Percentiles rank a stretch among this genome's conserved stretches.
phyloP scores from a whole-genome alignment of 1,140 invertebrate species.

The Pollicipes pollicipes region DNA sequence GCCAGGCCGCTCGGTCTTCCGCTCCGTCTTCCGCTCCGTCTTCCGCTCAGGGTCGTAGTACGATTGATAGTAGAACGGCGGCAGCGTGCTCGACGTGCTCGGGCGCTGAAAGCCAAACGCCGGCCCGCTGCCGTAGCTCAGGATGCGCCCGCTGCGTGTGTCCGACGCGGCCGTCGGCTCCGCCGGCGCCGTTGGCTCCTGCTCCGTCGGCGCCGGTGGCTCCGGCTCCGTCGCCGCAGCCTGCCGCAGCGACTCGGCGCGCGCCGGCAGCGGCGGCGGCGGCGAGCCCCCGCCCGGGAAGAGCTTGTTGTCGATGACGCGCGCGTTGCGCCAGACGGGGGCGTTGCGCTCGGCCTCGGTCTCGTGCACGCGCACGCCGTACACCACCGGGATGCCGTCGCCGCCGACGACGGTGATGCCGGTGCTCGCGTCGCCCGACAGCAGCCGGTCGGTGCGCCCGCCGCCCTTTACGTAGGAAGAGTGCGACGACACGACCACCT shows the following conservation, averaged over 20 bases:
- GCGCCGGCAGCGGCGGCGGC: background rate
- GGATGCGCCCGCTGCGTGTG: background rate
- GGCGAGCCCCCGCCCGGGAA: constrained; percentile 29
- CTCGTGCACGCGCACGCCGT: constrained; percentile 59
- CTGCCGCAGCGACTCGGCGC: too few species aligned
- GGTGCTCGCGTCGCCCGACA: background rate
- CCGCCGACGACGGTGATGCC: constrained; percentile 30
- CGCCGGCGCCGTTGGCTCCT: too few species aligned
- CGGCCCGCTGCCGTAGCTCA: background rate
- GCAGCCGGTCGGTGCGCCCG: background rate
- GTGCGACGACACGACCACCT: background rate
- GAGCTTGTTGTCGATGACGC: constrained; percentile 62
- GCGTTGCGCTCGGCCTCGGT: constrained; percentile 55
- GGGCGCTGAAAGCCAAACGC: background rate
- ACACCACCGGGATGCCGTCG: constrained; percentile 56
- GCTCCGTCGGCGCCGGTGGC: background rate
- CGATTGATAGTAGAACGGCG: background rate
- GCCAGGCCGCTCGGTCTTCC: too few species aligned
- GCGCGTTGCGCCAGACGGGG: constrained; percentile 56
- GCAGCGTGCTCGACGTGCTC: background rate
- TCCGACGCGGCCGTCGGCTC: background rate
- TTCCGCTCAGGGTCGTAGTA: background rate
- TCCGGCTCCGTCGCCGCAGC: background rate
- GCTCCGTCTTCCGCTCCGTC: background rate
- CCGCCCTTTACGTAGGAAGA: background rate